Evolutionary conservation across 2,888 invertebrate species (phyloP).

Genomic region (Malthinus seriepunctatus): DNA sequence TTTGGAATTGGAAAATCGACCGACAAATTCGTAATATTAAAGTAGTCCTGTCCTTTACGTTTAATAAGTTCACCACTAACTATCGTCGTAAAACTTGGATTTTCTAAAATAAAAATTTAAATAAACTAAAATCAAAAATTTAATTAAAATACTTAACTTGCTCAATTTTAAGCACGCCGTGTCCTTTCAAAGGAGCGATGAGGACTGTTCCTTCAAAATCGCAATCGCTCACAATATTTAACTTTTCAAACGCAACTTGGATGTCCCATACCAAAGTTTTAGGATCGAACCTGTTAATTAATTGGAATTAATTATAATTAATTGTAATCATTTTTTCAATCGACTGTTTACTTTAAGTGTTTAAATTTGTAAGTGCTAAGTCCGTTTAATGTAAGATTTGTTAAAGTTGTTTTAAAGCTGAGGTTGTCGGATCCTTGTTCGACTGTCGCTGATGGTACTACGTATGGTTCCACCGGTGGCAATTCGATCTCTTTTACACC

Average conservation of each 20-base stretch:
- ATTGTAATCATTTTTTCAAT: too few relatives aligned
- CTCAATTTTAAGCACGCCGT: background rate
- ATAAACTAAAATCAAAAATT: too few relatives aligned
- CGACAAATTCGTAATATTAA: background rate
- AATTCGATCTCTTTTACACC: conserved; percentile 64
- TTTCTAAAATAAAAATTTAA: background rate
- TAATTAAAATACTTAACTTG: background rate
- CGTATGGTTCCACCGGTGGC: conserved; percentile 63
- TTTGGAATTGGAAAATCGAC: background rate
- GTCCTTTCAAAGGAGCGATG: background rate
- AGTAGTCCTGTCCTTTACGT: background rate
- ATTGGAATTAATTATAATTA: too few relatives aligned
- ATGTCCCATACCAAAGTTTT: too few relatives aligned
- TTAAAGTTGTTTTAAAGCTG: background rate
- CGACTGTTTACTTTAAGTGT: background rate
- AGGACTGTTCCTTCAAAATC: background rate
- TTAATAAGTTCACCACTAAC: background rate
- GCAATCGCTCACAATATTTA: background rate
- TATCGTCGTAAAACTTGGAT: background rate
- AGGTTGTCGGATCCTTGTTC: conserved; percentile 56
- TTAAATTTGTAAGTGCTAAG: background rate
- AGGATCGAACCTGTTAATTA: too few relatives aligned
- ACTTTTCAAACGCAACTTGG: too few relatives aligned
- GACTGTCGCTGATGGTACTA: conserved; percentile 61
- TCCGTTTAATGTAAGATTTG: background rate